phyloP scores from a whole-genome alignment of 2,797 vertebrate species.

The Chrosomus eos region DNA sequence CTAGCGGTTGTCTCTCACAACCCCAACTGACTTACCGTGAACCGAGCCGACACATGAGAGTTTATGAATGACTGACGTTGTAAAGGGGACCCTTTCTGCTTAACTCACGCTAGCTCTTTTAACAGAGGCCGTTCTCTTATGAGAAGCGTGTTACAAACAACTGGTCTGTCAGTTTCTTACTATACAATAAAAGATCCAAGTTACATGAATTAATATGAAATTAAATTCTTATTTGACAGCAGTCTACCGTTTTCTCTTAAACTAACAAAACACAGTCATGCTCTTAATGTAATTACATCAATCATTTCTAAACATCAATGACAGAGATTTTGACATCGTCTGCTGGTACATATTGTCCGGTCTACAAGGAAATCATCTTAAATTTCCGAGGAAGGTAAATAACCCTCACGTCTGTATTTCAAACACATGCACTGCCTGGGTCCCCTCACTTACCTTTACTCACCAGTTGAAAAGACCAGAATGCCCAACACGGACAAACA shows the following conservation, averaged over 20 bases:
- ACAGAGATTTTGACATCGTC: background rate
- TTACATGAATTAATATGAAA: background rate
- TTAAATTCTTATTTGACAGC: background rate
- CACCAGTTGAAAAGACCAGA: constrained; percentile 64
- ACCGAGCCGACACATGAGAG: background rate
- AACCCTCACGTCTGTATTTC: background rate
- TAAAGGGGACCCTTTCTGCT: constrained; percentile 62
- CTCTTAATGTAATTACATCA: constrained; percentile 1
- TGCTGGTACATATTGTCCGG: background rate
- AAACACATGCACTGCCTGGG: constrained; percentile 39
- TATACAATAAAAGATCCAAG: background rate
- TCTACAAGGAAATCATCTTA: background rate
- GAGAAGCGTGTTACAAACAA: background rate
- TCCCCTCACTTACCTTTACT: constrained; percentile 74
- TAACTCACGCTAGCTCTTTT: constrained; percentile 3
- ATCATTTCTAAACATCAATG: background rate
- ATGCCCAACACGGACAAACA: constrained; percentile 75
- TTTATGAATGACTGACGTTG: constrained; percentile 33
- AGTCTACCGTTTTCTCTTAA: background rate
- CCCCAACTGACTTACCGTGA: constrained; percentile 74
- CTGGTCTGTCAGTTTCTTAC: background rate
- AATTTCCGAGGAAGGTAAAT: background rate
- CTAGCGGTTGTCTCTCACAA: constrained; percentile 71
- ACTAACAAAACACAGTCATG: background rate
- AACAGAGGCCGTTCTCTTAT: background rate